Conservation (phyloP, 2,888 invertebrate species). For the Epsilonema sp. region DNA sequence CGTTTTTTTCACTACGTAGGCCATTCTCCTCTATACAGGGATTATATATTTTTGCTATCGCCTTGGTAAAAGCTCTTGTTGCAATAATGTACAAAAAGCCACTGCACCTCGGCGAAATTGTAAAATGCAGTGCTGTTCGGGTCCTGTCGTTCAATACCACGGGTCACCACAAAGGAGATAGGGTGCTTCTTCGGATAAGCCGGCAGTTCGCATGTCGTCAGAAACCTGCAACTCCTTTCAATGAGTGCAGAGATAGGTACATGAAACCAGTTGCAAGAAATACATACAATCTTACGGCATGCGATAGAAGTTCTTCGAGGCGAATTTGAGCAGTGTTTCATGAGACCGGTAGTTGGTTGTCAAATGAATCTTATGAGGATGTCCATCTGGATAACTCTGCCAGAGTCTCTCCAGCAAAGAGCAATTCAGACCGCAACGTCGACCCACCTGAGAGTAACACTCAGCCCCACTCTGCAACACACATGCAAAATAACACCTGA, state of each 20-base stretch:
- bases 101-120: conserved; percentile 59
- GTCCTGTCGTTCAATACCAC: conserved; percentile 59
- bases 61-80: too few species aligned
- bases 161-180: conserved; percentile 55
- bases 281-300: too few species aligned
- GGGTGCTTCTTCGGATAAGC: conserved; percentile 36
- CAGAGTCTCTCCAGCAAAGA: background rate
- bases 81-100: too few species aligned
- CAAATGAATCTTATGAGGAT: background rate
- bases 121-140: conserved; percentile 51
- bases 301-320: background rate
- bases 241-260: too few species aligned
- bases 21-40: too few species aligned
- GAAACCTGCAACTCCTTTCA: background rate
- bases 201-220: background rate
- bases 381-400: background rate
- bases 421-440: background rate
- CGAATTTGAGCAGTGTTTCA: background rate
- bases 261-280: too few species aligned
- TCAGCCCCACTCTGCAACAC: background rate
- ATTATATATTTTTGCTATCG: too few species aligned
- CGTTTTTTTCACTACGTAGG: too few species aligned
- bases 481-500: too few species aligned
- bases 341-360: background rate
- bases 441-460: background rate